A percentile compares a stretch with the other conserved stretches of the same genome.
phyloP scores from a whole-genome alignment of 2,888 invertebrate genomes.

The Carabus problematicus region DNA sequence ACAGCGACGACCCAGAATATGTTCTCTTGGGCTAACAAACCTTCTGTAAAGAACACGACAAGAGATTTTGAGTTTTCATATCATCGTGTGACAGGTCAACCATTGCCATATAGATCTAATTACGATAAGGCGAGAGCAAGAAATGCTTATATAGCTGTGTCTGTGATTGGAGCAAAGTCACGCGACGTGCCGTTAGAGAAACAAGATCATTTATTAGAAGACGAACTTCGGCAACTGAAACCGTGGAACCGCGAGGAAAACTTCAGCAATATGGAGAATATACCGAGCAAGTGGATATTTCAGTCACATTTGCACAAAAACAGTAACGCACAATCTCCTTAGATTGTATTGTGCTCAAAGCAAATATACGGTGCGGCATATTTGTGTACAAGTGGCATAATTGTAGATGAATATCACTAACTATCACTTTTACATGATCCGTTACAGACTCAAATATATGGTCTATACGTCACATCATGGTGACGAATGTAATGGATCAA shows the following conservation, averaged over 20 bases:
- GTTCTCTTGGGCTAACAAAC: constrained; percentile 52
- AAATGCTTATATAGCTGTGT: constrained; percentile 59
- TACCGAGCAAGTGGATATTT: constrained; percentile 55
- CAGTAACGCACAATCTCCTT: not conserved
- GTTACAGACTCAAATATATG: too few relatives aligned
- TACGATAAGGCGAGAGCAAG: constrained; percentile 53
- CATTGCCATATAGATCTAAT: constrained; percentile 49
- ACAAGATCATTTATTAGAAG: constrained; percentile 54
- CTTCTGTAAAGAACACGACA: not conserved
- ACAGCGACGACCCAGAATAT: constrained; percentile 45
- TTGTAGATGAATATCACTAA: not conserved
- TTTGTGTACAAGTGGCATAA: constrained; percentile 41
- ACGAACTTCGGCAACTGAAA: constrained; percentile 56
- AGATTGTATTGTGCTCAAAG: not conserved
- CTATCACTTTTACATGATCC: too few relatives aligned
- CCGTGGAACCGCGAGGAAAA: constrained; percentile 57
- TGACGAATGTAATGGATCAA: too few relatives aligned
- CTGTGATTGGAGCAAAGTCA: constrained; percentile 57
- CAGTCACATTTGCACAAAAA: constrained; percentile 38
- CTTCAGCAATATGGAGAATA: constrained; percentile 54
- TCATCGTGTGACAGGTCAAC: constrained; percentile 57
- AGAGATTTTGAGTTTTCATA: constrained; percentile 53
- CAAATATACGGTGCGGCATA: constrained; percentile 29
- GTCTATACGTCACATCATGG: too few relatives aligned
- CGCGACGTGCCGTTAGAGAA: constrained; percentile 47